These are phyloP conservation scores for Harmothoe impar DNA, from an alignment of 2,888 invertebrate species.

Conservation along the genomic window DNA sequence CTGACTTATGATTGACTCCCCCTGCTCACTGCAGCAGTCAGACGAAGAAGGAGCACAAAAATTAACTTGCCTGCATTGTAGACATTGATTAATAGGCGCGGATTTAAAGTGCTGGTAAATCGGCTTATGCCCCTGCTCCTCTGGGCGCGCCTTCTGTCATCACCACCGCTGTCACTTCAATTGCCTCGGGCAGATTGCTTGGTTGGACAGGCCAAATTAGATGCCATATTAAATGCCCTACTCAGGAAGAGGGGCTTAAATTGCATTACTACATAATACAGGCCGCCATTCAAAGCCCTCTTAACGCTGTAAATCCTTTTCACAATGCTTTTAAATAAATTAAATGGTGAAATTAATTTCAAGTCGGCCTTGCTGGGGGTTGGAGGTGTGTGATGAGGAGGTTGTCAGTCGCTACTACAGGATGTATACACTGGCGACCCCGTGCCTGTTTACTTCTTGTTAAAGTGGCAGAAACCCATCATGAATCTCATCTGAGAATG, in stretches of 20 bases:
- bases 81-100: conserved; percentile 53
- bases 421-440: background rate
- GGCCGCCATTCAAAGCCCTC: conserved; percentile 56
- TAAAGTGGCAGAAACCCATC: background rate
- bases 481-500: background rate
- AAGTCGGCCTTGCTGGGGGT: background rate
- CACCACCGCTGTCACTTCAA: conserved; percentile 34
- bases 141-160: background rate
- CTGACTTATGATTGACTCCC: background rate
- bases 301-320: conserved; percentile 57
- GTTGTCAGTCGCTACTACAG: background rate
- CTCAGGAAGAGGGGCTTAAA: conserved; percentile 45
- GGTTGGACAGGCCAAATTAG: conserved; percentile 50
- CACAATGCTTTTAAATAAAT: conserved; percentile 65
- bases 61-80: conserved; percentile 55
- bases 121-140: conserved; percentile 38
- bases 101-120: conserved; percentile 52
- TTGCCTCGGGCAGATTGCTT: conserved; percentile 45
- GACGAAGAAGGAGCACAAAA: too few relatives aligned
- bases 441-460: background rate
- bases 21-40: background rate
- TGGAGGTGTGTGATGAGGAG: background rate
- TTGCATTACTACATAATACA: conserved; percentile 62
- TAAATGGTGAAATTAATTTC: conserved; percentile 65
- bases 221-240: conserved; percentile 60